phyloP scores from a whole-genome alignment of 2,797 vertebrate species.

The Rhynchonycteris naso region DNA sequence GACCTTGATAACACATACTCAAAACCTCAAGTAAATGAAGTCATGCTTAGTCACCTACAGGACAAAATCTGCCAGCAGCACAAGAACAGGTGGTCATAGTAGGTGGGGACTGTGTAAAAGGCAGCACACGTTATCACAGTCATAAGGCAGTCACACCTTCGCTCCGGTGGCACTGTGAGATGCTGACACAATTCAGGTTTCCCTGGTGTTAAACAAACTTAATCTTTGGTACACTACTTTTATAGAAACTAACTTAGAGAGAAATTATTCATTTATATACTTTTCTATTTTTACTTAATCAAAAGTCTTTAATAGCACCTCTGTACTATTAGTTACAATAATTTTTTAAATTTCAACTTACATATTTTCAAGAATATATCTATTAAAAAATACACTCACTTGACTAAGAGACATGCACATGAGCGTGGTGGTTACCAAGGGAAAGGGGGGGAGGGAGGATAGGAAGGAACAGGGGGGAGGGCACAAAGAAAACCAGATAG shows the following conservation, averaged over 20 bases:
- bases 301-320: neutral
- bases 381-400: neutral
- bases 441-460: too few relatives aligned
- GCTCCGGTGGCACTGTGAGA: neutral
- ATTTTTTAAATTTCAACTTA: neutral
- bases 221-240: neutral
- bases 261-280: neutral
- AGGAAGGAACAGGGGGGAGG: too few relatives aligned
- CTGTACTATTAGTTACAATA: neutral
- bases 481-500: too few relatives aligned
- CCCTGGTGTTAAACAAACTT: neutral
- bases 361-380: neutral
- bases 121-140: accelerated
- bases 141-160: accelerated
- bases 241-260: neutral
- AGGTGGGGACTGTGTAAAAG: accelerated
- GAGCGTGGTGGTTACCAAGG: too few relatives aligned
- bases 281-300: neutral
- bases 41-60: slow-evolving; percentile 52
- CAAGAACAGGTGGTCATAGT: neutral
- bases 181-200: neutral
- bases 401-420: too few relatives aligned
- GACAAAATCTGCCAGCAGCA: neutral
- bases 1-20: slow-evolving; percentile 20
- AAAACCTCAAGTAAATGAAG: slow-evolving; percentile 46